These are phyloP conservation scores for Alloplasta piceator DNA, from an alignment of 2,888 invertebrate genomes.

Conservation along the genomic window DNA sequence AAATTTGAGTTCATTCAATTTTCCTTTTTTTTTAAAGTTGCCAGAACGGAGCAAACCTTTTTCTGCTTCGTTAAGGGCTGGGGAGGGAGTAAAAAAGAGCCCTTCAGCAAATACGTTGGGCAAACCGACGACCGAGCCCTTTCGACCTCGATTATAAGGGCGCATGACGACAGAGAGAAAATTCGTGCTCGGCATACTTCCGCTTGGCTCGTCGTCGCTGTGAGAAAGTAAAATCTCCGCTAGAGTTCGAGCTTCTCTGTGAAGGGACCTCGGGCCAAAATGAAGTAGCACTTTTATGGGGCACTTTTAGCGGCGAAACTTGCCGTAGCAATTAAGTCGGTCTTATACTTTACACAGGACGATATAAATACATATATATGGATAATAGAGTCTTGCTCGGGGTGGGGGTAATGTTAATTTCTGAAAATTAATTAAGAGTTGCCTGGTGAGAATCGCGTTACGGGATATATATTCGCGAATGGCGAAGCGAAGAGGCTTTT, in stretches of 20 bases:
- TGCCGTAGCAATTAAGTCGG: conserved; percentile 74
- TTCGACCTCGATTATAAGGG: conserved; percentile 64
- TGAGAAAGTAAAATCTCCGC: conserved; percentile 26
- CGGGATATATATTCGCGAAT: conserved; percentile 50
- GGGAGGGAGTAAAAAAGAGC: conserved; percentile 12
- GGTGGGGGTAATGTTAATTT: conserved; percentile 73
- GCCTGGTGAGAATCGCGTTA: conserved; percentile 56
- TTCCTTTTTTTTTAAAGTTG: background rate
- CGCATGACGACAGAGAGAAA: conserved; percentile 40
- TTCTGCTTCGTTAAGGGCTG: conserved; percentile 28
- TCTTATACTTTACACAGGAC: conserved; percentile 54
- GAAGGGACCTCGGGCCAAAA: conserved; percentile 55
- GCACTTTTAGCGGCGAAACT: conserved; percentile 72
- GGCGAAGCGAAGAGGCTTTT: conserved; percentile 45
- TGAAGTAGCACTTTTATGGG: conserved; percentile 72
- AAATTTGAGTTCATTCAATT: background rate
- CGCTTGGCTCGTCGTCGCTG: conserved; percentile 24
- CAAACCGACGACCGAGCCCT: conserved; percentile 46
- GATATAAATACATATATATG: conserved; percentile 30
- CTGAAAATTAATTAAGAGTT: conserved; percentile 78
- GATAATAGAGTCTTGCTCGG: background rate
- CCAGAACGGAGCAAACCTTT: background rate
- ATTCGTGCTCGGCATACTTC: conserved; percentile 67
- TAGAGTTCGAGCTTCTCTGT: conserved; percentile 42
- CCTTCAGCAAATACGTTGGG: conserved; percentile 39